A percentile compares a stretch with the other conserved stretches of the same genome.
These are phyloP conservation scores for Melanchra persicariae DNA, from an alignment of 2,888 invertebrate species.

Conservation along the genomic window DNA sequence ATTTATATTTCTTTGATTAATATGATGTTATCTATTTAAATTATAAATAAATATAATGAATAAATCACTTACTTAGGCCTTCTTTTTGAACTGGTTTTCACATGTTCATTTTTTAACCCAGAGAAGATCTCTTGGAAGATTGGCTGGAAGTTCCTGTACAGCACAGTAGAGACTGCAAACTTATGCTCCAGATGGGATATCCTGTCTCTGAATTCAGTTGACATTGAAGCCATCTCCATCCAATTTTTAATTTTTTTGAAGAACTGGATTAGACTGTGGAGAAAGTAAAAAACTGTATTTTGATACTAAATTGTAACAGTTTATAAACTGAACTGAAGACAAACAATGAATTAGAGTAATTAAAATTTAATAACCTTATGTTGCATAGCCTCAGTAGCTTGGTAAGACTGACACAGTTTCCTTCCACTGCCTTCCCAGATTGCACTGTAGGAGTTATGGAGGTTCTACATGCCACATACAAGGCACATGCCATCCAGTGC, in stretches of 20 bases:
- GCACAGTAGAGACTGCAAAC: constrained; percentile 98
- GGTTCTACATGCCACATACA: constrained; percentile 97
- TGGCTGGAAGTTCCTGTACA: constrained; percentile 97
- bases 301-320: neutral
- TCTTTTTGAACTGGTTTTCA: constrained; percentile 91
- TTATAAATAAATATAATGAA: neutral
- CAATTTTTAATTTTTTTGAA: constrained; percentile 98
- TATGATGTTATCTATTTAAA: neutral
- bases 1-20: too few species aligned
- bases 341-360: neutral
- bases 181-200: constrained; percentile 96
- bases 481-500: constrained; percentile 98
- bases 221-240: constrained; percentile 98
- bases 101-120: constrained; percentile 90
- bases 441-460: constrained; percentile 95
- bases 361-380: constrained; percentile 92
- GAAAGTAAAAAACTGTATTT: neutral
- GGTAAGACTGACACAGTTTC: constrained; percentile 97
- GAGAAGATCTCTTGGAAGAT: constrained; percentile 97
- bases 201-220: constrained; percentile 95
- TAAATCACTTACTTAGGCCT: constrained; percentile 82
- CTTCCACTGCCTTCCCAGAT: constrained; percentile 93
- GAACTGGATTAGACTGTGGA: constrained; percentile 96
- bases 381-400: constrained; percentile 96
- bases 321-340: neutral